phyloP scores from a whole-genome alignment of 2,888 invertebrate genomes.

The Seira ritae region DNA sequence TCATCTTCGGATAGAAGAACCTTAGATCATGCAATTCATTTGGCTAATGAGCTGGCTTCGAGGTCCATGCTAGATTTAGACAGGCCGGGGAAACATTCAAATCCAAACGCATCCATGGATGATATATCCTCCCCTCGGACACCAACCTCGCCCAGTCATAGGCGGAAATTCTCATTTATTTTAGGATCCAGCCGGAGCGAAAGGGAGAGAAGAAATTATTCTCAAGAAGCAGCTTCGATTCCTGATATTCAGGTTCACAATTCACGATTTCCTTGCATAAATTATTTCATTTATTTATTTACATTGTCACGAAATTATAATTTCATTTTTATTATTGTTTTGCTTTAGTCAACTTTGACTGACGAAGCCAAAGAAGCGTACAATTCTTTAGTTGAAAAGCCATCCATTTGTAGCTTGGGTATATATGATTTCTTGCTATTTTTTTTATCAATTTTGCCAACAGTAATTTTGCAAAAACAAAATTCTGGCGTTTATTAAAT shows the following conservation, averaged over 20 bases:
- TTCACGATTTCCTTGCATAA: conserved; percentile 45
- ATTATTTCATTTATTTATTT: conserved; percentile 63
- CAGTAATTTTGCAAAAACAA: no score
- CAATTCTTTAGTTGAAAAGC: conserved; percentile 91
- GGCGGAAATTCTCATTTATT: conserved; percentile 86
- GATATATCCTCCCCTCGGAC: conserved; percentile 77
- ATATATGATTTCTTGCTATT: conserved; percentile 24
- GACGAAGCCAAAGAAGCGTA: conserved; percentile 95
- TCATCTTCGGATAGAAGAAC: conserved; percentile 95
- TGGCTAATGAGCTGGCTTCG: conserved; percentile 93
- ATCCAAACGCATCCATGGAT: conserved; percentile 72
- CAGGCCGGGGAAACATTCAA: conserved; percentile 71
- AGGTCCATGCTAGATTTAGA: conserved; percentile 78
- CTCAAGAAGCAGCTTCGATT: conserved; percentile 90
- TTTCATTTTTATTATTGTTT: conserved; percentile 60
- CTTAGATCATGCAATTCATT: conserved; percentile 92
- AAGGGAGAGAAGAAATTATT: conserved; percentile 88
- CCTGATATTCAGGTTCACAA: conserved; percentile 88
- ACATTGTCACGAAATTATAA: conserved; percentile 40
- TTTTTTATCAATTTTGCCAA: conserved; percentile 31
- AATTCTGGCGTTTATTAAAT: no score
- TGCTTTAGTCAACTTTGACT: conserved; percentile 85
- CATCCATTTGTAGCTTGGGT: conserved; percentile 75
- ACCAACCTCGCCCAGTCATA: conserved; percentile 82
- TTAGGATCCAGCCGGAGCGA: conserved; percentile 79